Base-by-base conservation (phyloP, 2,797 vertebrate genomes). In the Tenualosa ilisha region DNA sequence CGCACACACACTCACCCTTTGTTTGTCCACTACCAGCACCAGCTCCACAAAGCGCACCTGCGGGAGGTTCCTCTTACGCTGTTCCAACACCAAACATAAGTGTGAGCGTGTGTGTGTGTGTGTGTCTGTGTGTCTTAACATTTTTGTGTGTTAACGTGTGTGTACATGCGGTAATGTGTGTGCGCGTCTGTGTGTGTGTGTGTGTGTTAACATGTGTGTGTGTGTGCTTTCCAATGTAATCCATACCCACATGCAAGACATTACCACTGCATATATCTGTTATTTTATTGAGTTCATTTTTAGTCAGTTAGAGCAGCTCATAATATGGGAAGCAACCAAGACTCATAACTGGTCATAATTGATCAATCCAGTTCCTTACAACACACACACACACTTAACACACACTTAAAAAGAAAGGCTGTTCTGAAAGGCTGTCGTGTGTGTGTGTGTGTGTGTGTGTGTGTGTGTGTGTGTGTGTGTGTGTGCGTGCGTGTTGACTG, bases 41-140 rank as follows among this genome's bases (percentile, higher is more conserved):
- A 98, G 87, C 91, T 98, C 97, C 81, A 98, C 92, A 6, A 96
- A 98, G 89, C 93, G 96, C 83, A 95, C 96, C 82, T 93, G 92
- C 51, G 96, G 95, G 86, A 97, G 91, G 84, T 89, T 94, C 85
- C 97, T 91, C 88, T 95, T 96, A 89, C 87, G 94, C 97, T 98
- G 92, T 92, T 84, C 37, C 87, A 87, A 87, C 0, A 86, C 85
- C 5, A 86, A 89, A 85, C 15, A 46, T 5, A 51, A 17, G 46
- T 75, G 40, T 12, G 7, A 88, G 85, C 3, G 51, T 53, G 50
- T 56, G 24, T 65, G 63, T 56, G 24, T 65, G 63, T 65, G 63
- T 65, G 63, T 65, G 63, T 53, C 6, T 65, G 63, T 31, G 63
- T 65, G 63, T 20, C 43, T 54, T 31, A 31, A 31, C 31, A 15